These are phyloP conservation scores for Miopithecus talapoin DNA, from an alignment of 2,797 vertebrate species.

Conservation along the genomic window DNA sequence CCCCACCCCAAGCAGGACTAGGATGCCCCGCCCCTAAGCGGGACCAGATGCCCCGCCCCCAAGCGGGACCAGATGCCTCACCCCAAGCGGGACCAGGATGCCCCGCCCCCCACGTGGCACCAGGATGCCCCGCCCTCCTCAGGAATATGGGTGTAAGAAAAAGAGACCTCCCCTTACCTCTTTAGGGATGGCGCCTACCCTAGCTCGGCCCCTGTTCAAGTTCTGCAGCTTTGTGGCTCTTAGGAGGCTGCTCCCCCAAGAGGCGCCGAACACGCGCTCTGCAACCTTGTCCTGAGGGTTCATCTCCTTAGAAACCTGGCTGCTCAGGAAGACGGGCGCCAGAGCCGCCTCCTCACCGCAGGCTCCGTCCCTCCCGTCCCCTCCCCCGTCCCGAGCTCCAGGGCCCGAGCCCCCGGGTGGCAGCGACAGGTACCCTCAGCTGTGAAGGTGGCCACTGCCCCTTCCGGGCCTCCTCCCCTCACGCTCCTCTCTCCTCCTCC, in stretches of 20 bases:
- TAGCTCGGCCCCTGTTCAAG: no score
- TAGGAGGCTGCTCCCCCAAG: background rate
- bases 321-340: background rate
- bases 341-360: fast-evolving
- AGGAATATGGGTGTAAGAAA: background rate
- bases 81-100: background rate
- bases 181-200: background rate
- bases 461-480: fast-evolving
- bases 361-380: background rate
- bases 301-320: background rate
- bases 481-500: background rate
- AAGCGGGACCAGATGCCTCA: background rate
- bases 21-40: no score
- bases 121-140: no score
- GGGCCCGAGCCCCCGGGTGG: background rate
- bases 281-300: no score
- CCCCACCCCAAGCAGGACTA: background rate
- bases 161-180: background rate
- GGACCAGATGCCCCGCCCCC: background rate
- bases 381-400: fast-evolving
- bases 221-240: background rate
- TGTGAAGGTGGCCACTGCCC: fast-evolving
- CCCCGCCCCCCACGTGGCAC: fast-evolving
- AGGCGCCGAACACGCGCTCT: background rate
- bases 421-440: background rate